Base-by-base conservation (phyloP, 2,888 invertebrate genomes). In the Micoletzkya japonica region DNA sequence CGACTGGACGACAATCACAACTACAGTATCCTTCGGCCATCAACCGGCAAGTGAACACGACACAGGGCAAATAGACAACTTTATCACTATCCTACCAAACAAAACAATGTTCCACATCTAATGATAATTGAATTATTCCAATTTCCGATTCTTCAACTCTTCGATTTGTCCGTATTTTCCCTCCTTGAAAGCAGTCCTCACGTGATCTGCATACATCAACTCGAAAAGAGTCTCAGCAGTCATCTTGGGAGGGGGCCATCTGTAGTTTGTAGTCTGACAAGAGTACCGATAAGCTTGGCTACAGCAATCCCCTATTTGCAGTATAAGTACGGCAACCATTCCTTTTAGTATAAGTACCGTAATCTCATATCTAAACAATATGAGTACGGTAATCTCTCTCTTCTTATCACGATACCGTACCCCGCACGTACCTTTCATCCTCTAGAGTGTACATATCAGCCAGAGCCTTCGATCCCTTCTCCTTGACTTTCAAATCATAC, bases 181-280 rank as follows among this genome's bases (percentile, higher is more conserved):
- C 37, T 72, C 64, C n/a, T 71, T 52, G 56, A 64, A 74, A 32
- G 59, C 68, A 30, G 70, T 52, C 56, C 82, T 75, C 20, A 84
- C 74, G n/a, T 73, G 72, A 1, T 81, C 79, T 2, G 80, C 83
- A 70, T 84, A 84, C 36, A 74, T 71, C 32, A 81, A 69, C 63
- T 85, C 84, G 70, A 84, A 84, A 24, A 84, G 66, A 17, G 82
- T 79, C 59, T 79, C 76, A 0, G 84, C 61, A n/a, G 80, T 76
- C 77, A 83, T 81, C 63, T 74, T 74, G 36, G 83, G 82, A 28
- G 84, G 84, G 36, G 84, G 84, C 84, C 84, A 84, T 66, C 78
- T 75, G 49, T 17, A 71, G 70, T 24, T 20, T 7, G n/a, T 20
- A 36, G 0, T 24, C 14, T 44, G 14, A 44, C 14, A 44, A 44